phyloP scores from a whole-genome alignment of 2,797 vertebrate genomes.

The Delichon dasypus region DNA sequence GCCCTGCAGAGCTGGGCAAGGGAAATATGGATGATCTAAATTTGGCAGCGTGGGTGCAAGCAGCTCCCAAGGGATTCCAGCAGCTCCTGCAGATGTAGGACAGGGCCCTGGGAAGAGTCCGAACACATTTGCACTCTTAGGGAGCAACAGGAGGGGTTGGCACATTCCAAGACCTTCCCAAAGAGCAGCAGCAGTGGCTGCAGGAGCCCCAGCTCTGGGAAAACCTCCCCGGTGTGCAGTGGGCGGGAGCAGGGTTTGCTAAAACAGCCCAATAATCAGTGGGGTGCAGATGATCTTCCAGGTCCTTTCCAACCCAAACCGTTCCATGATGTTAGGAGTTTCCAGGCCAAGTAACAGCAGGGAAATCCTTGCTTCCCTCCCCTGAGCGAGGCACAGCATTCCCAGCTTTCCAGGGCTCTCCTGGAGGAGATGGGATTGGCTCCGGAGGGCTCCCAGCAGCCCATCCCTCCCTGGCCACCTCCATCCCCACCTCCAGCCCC shows the following conservation, averaged over 20 bases:
- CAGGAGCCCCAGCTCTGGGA: background rate
- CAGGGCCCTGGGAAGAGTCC: background rate
- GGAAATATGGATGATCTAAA: background rate
- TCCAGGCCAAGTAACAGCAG: background rate
- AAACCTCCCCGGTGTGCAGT: background rate
- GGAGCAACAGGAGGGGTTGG: background rate
- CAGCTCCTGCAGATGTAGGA: background rate
- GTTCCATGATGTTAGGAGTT: background rate
- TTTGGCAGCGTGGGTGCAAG: background rate
- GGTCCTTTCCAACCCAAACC: background rate
- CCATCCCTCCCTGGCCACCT: background rate
- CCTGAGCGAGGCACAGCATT: background rate
- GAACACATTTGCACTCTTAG: background rate
- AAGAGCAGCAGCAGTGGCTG: background rate
- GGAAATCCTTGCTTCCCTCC: background rate
- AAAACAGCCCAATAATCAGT: background rate
- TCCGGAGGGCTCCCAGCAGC: accelerated
- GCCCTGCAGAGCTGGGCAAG: background rate
- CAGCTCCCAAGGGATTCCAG: background rate
- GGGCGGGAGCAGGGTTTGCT: background rate
- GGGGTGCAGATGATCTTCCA: background rate
- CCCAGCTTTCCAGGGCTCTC: background rate
- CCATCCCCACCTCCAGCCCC: background rate
- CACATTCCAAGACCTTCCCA: background rate
- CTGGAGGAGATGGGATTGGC: background rate